Evolutionary conservation across 2,888 invertebrate species (phyloP).

Genomic region (Stictocephala bisonia): DNA sequence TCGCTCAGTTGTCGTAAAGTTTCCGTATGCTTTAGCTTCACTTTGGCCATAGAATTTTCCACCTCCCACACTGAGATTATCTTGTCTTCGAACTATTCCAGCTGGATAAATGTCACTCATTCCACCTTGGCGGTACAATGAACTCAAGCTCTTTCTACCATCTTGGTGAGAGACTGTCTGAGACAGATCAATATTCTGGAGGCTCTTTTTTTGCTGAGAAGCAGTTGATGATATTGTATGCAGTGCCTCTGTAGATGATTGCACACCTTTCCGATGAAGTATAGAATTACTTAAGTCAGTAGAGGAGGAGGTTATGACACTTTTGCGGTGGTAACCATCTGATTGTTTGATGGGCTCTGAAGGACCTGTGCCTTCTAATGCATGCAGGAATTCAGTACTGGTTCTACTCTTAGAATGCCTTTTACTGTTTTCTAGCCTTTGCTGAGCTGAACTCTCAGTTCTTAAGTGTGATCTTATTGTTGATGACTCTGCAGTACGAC

Average conservation of each 20-base stretch:
- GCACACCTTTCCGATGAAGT: slow-evolving; percentile 78
- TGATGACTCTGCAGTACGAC: neutral
- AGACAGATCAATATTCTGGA: slow-evolving; percentile 79
- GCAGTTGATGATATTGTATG: slow-evolving; percentile 78
- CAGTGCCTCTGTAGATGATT: slow-evolving; percentile 76
- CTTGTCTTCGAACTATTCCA: slow-evolving; percentile 68
- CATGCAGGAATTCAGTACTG: slow-evolving; percentile 53
- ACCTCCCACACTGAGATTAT: slow-evolving; percentile 78
- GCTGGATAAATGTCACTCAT: slow-evolving; percentile 51
- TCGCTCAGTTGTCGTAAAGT: slow-evolving; percentile 72
- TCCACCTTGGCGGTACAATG: slow-evolving; percentile 75
- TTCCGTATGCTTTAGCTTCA: slow-evolving; percentile 77
- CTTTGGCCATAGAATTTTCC: slow-evolving; percentile 75
- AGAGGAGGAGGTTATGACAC: slow-evolving; percentile 76
- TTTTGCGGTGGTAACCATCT: slow-evolving; percentile 75
- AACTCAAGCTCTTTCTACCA: slow-evolving; percentile 80
- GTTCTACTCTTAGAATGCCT: slow-evolving; percentile 52
- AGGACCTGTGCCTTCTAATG: slow-evolving; percentile 54
- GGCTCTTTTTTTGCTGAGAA: slow-evolving; percentile 79
- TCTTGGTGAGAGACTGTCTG: slow-evolving; percentile 40
- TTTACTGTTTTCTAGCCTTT: slow-evolving; percentile 23
- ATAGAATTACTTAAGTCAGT: slow-evolving; percentile 82
- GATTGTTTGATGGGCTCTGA: slow-evolving; percentile 50
- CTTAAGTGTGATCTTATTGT: neutral
- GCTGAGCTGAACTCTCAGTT: slow-evolving; percentile 2